Base-by-base conservation (phyloP, 1,140 invertebrate species). In the Metopolophium dirhodum region DNA sequence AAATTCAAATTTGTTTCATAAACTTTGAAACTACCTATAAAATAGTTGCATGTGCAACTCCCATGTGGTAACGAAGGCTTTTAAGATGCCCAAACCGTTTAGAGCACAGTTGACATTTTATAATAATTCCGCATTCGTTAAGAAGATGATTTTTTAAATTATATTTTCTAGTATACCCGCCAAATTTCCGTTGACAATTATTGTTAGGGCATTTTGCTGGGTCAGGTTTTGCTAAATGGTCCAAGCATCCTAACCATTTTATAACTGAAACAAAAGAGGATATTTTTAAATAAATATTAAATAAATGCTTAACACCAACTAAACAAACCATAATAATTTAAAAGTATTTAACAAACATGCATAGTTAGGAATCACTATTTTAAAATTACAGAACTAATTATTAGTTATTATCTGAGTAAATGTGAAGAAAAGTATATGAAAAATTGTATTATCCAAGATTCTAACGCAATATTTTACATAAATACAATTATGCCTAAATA, bases 91-190 rank as follows among this genome's bases (percentile, higher is more conserved):
- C 94, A 47, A 95, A 95, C 68, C 94, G 94, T 87, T 94, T 94
- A 49, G 94, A 94, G 93, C 95, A 95, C 6, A 94, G 92, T 26
- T 94, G 11, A 92, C 94, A 94, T 7, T 90, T 57, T 49, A 94
- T 95, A 93, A 94, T 95, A 91, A 94, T 94, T 47, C 95, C 95
- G 94, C 95, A 96, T 85, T 95, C 96, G 35, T 95, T 95, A 47
- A 95, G 95, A 89, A 95, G 94, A 94, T 96, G 96, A 47, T 96
- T 95, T 54, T 95, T 95, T 11, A 97, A 94, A 82, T 94, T 94
- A n/a, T 95, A 95, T 3, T 94, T 95, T 20, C 94, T 37, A 30
- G 26, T 41, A 9, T 14, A 4, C 41, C 88, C 88, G 47, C 94
- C 94, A 61, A 94, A 95, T 51, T 93, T 94, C 30, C 94, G 77